These are phyloP conservation scores for Laothoe populi DNA, from an alignment of 2,888 invertebrate genomes.

Conservation along the genomic window DNA sequence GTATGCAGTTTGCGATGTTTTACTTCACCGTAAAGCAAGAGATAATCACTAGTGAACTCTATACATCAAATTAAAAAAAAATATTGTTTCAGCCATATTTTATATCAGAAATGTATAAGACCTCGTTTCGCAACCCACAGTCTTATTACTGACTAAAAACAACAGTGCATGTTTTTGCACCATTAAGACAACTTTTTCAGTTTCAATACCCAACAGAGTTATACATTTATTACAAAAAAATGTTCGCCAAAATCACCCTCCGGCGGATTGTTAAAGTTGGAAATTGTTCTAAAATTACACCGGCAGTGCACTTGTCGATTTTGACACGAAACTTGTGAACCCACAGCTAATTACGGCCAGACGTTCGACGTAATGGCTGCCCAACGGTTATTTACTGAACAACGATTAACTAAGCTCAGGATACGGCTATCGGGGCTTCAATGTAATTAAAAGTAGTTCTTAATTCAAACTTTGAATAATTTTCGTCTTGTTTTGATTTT, in stretches of 20 bases:
- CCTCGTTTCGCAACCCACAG: no score
- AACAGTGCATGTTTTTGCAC: not conserved
- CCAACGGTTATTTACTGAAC: not conserved
- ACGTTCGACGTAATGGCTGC: constrained; percentile 4
- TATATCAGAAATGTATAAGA: no score
- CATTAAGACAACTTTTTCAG: not conserved
- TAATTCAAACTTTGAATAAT: no score
- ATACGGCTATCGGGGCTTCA: not conserved
- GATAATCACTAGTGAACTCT: no score
- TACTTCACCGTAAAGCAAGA: no score
- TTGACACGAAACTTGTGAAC: constrained; percentile 27
- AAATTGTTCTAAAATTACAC: constrained; percentile 15
- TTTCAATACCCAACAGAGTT: not conserved
- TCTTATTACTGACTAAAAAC: no score
- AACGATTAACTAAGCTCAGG: not conserved
- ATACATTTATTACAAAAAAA: not conserved
- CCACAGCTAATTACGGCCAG: constrained; percentile 29
- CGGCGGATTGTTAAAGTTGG: constrained; percentile 4
- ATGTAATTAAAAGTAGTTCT: not conserved
- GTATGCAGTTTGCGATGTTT: no score
- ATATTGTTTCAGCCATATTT: no score
- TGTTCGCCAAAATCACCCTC: not conserved
- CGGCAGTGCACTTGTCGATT: constrained; percentile 13
- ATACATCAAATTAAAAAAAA: no score
- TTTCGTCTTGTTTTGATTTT: no score